These are phyloP conservation scores for Oscheius sp. DNA, from an alignment of 2,888 invertebrate species.

Conservation along the genomic window DNA sequence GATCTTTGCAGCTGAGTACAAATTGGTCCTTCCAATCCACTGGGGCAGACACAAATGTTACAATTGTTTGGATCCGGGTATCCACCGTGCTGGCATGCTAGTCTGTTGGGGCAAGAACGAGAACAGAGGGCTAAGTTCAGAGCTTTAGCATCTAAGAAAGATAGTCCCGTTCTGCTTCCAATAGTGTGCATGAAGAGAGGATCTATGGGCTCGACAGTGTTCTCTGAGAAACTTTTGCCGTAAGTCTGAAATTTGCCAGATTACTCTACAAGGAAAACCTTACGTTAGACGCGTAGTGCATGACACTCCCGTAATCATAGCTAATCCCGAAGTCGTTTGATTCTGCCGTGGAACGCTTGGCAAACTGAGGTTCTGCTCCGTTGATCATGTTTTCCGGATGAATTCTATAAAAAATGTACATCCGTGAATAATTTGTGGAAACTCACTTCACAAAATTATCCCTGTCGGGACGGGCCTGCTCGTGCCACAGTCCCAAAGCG, in stretches of 20 bases:
- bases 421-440: neutral
- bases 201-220: constrained; percentile 55
- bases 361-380: constrained; percentile 55
- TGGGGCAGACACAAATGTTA: constrained; percentile 66
- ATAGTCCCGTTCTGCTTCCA: constrained; percentile 55
- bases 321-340: constrained; percentile 50
- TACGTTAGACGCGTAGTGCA: constrained; percentile 61
- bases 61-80: constrained; percentile 72
- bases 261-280: neutral
- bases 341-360: constrained; percentile 48
- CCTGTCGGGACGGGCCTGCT: constrained; percentile 62
- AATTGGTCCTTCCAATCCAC: constrained; percentile 63
- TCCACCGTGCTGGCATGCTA: constrained; percentile 67
- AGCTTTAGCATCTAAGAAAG: constrained; percentile 58
- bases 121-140: constrained; percentile 57
- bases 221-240: constrained; percentile 41
- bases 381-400: constrained; percentile 47
- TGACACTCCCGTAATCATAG: constrained; percentile 60
- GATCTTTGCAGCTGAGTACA: constrained; percentile 63
- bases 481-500: constrained; percentile 64
- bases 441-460: constrained; percentile 56
- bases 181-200: constrained; percentile 54
- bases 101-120: constrained; percentile 49
- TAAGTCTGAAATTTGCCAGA: constrained; percentile 43
- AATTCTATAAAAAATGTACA: constrained; percentile 40